phyloP scores from a whole-genome alignment of 2,888 invertebrate genomes.

The Drosophila melanosoma region DNA sequence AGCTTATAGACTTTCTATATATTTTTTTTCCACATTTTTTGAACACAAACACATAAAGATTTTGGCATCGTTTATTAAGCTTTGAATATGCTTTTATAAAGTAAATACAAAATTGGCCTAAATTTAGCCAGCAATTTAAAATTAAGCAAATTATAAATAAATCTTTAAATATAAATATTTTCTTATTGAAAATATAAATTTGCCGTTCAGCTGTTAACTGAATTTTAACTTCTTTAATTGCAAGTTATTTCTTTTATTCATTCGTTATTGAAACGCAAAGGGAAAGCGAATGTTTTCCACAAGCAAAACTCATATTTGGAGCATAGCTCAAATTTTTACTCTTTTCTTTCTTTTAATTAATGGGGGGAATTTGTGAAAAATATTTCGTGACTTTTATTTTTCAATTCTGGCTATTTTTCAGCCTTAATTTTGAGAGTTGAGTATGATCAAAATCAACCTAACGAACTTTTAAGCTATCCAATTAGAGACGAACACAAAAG shows the following conservation, averaged over 20 bases:
- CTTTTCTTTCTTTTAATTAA: background rate
- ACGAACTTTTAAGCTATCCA: background rate
- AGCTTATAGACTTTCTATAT: background rate
- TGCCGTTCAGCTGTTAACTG: background rate
- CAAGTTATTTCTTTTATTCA: background rate
- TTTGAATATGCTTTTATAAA: background rate
- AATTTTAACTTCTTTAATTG: background rate
- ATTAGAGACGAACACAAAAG: background rate
- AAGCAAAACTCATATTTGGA: background rate
- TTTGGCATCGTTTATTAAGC: background rate
- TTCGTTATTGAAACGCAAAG: background rate
- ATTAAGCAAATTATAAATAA: background rate
- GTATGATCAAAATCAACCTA: background rate
- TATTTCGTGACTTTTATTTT: background rate
- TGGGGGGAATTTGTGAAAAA: background rate
- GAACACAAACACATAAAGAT: background rate
- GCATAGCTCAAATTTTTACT: background rate
- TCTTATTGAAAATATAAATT: background rate
- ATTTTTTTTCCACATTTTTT: constrained; percentile 7
- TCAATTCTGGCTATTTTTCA: background rate
- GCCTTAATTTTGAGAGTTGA: background rate
- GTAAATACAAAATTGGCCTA: too few relatives aligned
- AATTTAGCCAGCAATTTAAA: too few relatives aligned
- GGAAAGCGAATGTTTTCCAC: background rate
- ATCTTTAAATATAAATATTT: background rate